A percentile compares a stretch with the other conserved stretches of the same genome.
These are phyloP conservation scores for Dromaius novaehollandiae DNA, from an alignment of 2,113 vertebrate species.

Conservation along the genomic window DNA sequence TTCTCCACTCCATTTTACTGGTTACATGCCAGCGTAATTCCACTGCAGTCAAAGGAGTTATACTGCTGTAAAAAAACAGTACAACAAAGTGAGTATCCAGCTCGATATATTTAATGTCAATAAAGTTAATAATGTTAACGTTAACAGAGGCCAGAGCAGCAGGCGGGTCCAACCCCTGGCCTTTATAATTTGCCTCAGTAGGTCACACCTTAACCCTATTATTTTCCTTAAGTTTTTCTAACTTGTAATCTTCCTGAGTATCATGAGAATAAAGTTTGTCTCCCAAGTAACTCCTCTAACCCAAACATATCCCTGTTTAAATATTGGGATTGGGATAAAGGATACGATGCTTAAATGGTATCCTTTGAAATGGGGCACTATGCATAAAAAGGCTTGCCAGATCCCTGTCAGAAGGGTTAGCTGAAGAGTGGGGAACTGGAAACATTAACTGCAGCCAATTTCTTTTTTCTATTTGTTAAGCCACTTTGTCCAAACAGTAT, in stretches of 20 bases:
- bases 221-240: neutral
- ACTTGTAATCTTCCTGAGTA: neutral
- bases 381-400: neutral
- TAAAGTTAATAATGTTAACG: neutral
- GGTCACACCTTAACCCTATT: neutral
- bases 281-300: neutral
- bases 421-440: neutral
- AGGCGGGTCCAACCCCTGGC: neutral
- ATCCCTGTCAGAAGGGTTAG: neutral
- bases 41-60: neutral
- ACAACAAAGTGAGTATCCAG: neutral
- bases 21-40: neutral
- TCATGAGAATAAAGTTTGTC: neutral
- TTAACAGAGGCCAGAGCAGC: neutral
- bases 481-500: slow-evolving; percentile 23
- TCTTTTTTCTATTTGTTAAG: slow-evolving; percentile 32
- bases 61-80: neutral
- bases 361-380: neutral
- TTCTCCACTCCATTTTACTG: neutral
- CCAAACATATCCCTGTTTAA: neutral
- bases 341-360: neutral
- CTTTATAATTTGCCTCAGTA: neutral
- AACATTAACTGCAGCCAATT: neutral
- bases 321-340: neutral
- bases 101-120: neutral